Percentiles rank a stretch among this genome's conserved stretches.
Conservation (phyloP, 2,888 invertebrate genomes). For the Limnephilus auricula region DNA sequence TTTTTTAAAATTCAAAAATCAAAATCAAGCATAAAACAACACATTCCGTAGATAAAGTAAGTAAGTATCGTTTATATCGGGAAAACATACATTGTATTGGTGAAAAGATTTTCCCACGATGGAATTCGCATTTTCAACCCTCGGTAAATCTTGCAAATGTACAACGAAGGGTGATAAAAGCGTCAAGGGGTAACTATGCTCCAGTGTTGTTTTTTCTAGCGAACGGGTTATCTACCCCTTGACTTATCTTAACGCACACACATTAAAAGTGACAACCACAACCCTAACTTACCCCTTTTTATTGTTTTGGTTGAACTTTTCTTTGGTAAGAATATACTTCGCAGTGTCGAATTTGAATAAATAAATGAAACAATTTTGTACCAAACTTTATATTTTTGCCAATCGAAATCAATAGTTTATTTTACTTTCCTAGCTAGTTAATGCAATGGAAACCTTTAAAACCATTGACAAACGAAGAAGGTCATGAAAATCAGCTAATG, state of each 20-base stretch:
- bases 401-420: too few species aligned
- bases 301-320: constrained; percentile 38
- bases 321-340: not conserved
- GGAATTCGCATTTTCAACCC: constrained; percentile 9
- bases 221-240: constrained; percentile 62
- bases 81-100: constrained; percentile 8
- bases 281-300: constrained; percentile 48
- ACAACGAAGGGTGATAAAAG: constrained; percentile 63
- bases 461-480: not conserved
- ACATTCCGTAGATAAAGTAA: not conserved
- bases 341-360: not conserved
- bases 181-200: constrained; percentile 28
- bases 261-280: constrained; percentile 64
- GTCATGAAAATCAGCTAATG: too few species aligned
- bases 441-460: not conserved
- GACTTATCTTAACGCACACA: constrained; percentile 63
- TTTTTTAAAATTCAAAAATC: not conserved
- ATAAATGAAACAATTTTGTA: not conserved
- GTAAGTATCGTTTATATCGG: not conserved
- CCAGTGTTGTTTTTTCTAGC: constrained; percentile 30
- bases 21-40: not conserved
- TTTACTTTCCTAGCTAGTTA: too few species aligned
- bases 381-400: not conserved
- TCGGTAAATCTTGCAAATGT: constrained; percentile 44
- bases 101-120: not conserved